These are phyloP conservation scores for Drosophila pseudoobscura DNA, from an alignment of 1,140 invertebrate species.

Conservation along the genomic window DNA sequence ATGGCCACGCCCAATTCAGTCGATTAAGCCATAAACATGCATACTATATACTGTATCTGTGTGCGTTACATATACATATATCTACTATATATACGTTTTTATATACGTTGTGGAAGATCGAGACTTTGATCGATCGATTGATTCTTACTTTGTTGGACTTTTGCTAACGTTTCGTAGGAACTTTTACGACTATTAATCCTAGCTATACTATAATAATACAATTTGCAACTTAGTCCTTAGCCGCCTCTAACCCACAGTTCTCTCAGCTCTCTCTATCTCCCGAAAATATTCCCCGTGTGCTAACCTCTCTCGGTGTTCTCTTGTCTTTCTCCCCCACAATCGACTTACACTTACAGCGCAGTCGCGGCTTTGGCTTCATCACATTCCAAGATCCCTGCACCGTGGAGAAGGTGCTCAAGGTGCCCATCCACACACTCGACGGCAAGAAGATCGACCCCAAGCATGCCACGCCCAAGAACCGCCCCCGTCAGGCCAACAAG, in stretches of 20 bases:
- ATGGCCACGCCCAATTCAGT: conserved; percentile 33
- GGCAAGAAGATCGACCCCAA: conserved; percentile 98
- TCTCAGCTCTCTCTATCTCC: background rate
- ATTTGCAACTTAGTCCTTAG: conserved; percentile 60
- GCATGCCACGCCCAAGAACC: conserved; percentile 95
- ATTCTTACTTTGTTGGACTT: conserved; percentile 76
- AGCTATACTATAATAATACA: conserved; percentile 58
- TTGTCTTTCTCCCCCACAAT: conserved; percentile 27
- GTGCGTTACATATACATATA: conserved; percentile 44
- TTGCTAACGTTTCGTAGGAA: conserved; percentile 79
- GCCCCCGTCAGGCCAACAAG: conserved; percentile 92
- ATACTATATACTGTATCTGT: conserved; percentile 57
- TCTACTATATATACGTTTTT: conserved; percentile 47
- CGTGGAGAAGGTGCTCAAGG: conserved; percentile 94
- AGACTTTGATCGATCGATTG: conserved; percentile 58
- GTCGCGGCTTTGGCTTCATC: conserved; percentile 96
- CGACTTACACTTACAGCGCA: conserved; percentile 88
- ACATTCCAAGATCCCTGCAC: conserved; percentile 94
- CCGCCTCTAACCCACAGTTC: conserved; percentile 56
- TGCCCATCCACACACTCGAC: conserved; percentile 95
- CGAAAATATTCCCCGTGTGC: background rate
- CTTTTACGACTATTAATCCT: conserved; percentile 73
- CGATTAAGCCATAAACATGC: conserved; percentile 41
- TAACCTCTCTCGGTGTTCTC: conserved; percentile 21
- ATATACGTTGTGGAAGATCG: conserved; percentile 54